These are phyloP conservation scores for Hafferia zeledoni DNA, from an alignment of 2,797 vertebrate species.

Conservation along the genomic window DNA sequence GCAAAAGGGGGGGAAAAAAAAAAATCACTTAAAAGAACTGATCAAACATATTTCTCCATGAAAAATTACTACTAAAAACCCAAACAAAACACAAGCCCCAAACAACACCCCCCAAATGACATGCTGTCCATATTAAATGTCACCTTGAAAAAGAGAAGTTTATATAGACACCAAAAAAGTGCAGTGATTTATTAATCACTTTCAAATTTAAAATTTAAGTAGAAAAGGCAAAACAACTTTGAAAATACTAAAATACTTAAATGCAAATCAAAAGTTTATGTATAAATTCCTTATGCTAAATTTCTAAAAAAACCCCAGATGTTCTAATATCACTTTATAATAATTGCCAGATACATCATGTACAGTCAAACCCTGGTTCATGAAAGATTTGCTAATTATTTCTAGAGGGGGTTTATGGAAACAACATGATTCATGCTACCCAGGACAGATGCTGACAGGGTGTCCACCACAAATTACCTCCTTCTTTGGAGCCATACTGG, in stretches of 20 bases:
- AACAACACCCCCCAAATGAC: fast-evolving
- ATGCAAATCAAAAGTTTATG: not conserved
- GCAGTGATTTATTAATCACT: not conserved
- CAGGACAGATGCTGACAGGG: not conserved
- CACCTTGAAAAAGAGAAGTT: not conserved
- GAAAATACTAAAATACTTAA: not conserved
- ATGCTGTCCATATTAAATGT: fast-evolving
- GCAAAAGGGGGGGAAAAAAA: fast-evolving
- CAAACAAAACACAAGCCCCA: not conserved
- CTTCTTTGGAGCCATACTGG: not conserved
- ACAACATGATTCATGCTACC: fast-evolving
- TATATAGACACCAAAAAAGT: fast-evolving
- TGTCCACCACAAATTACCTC: not conserved
- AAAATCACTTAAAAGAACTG: fast-evolving
- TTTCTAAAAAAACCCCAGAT: not conserved
- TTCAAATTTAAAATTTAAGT: not conserved
- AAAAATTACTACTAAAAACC: not conserved
- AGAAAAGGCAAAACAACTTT: not conserved
- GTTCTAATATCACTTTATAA: not conserved
- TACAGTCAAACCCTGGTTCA: not conserved
- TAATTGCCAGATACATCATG: not conserved
- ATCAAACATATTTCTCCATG: not conserved
- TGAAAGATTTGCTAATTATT: not conserved
- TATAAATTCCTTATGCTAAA: not conserved
- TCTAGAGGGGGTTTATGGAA: not conserved